Percentiles rank a stretch among this genome's conserved stretches.
Conservation (phyloP, 1,140 invertebrate genomes). For the Helicoverpa zea region DNA sequence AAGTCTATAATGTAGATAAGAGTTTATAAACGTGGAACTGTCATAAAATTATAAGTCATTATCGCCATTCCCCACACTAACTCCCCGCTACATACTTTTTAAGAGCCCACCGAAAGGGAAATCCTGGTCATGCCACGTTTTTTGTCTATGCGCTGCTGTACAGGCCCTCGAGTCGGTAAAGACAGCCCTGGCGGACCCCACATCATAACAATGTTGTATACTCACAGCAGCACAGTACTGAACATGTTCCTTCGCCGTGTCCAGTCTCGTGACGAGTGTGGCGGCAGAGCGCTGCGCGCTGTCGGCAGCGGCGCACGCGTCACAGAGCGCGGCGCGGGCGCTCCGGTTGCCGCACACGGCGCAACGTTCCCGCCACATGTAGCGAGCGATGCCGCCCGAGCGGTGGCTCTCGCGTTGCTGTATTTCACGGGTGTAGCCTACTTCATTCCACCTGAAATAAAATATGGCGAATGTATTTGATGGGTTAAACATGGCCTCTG, state of each 20-base stretch:
- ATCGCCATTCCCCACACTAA: no score
- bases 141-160: no score
- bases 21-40: no score
- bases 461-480: no score
- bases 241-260: constrained; percentile 33
- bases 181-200: no score
- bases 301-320: constrained; percentile 38
- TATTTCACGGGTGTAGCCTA: constrained; percentile 50
- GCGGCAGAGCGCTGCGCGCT: constrained; percentile 44
- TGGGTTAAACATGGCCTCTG: no score
- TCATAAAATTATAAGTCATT: no score
- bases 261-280: constrained; percentile 43
- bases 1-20: no score
- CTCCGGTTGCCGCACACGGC: constrained; percentile 66
- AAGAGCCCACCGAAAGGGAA: no score
- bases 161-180: no score
- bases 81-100: no score
- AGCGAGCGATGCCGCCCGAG: constrained; percentile 70
- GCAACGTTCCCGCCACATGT: constrained; percentile 73
- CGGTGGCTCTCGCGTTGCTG: constrained; percentile 4
- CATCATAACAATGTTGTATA: not conserved
- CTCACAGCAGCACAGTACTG: constrained; percentile 56
- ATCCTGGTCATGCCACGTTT: no score
- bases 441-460: constrained; percentile 56
- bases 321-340: constrained; percentile 57